Conservation (phyloP, 2,888 invertebrate species). For the Spisula solida region DNA sequence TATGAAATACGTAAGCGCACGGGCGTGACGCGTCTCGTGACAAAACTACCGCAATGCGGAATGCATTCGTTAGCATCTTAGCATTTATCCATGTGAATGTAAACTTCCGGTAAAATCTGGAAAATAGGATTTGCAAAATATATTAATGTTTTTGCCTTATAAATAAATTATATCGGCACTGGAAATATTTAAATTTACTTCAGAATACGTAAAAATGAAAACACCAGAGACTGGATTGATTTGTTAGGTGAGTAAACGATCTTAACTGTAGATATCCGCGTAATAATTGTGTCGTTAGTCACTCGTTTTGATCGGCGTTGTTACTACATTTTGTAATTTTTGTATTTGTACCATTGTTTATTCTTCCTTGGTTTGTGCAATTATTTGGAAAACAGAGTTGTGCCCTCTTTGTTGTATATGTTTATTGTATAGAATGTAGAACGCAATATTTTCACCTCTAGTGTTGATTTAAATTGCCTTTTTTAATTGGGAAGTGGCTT, state of each 20-base stretch:
- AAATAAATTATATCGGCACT: background rate
- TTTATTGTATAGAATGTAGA: too few relatives aligned
- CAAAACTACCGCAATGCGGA: background rate
- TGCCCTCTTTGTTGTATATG: too few relatives aligned
- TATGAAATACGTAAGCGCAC: too few relatives aligned
- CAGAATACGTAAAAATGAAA: background rate
- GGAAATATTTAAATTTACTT: background rate
- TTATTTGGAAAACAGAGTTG: too few relatives aligned
- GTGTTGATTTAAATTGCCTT: too few relatives aligned
- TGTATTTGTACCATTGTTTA: too few relatives aligned
- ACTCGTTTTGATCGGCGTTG: background rate
- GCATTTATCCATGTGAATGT: constrained; percentile 39
- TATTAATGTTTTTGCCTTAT: background rate
- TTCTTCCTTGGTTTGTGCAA: too few relatives aligned
- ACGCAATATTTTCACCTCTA: too few relatives aligned
- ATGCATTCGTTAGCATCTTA: background rate
- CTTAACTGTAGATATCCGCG: background rate
- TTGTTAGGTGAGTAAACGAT: background rate
- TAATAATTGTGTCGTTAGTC: background rate
- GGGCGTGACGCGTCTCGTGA: background rate
- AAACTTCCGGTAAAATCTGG: constrained; percentile 34
- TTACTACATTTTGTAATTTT: background rate
- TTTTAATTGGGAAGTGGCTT: too few relatives aligned
- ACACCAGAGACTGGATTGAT: background rate
- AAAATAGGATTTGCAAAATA: background rate